Percentiles rank a stretch among this genome's conserved stretches.
phyloP scores from a whole-genome alignment of 2,797 vertebrate genomes.

The Lutjanus argentimaculatus region DNA sequence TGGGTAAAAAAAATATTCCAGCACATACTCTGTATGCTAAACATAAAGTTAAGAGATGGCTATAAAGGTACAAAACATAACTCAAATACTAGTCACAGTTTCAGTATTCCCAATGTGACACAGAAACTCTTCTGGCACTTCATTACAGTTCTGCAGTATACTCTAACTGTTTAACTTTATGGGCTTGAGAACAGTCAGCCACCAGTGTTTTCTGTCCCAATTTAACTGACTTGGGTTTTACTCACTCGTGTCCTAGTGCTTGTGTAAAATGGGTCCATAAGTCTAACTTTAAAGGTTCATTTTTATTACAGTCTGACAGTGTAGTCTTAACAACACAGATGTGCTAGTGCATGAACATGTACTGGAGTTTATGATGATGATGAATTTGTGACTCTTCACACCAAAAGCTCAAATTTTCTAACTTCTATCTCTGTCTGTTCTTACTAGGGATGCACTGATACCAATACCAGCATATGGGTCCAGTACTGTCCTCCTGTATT shows the following conservation, averaged over 20 bases:
- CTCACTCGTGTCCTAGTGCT: not conserved
- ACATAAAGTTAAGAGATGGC: not conserved
- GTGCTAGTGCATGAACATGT: not conserved
- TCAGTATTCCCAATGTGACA: not conserved
- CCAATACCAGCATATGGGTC: no score
- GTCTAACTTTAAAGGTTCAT: not conserved
- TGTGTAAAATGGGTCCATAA: not conserved
- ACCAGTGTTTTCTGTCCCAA: not conserved
- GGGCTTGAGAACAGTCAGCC: not conserved
- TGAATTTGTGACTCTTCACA: not conserved
- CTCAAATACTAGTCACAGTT: not conserved
- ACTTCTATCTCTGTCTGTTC: no score
- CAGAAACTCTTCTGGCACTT: not conserved
- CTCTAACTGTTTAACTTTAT: not conserved
- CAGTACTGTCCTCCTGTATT: no score
- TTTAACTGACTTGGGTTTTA: not conserved
- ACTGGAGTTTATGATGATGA: not conserved
- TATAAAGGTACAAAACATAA: not conserved
- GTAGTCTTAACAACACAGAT: not conserved
- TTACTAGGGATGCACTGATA: no score
- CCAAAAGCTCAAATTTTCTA: no score
- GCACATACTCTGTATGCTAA: not conserved
- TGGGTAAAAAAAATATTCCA: not conserved
- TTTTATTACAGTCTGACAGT: no score
- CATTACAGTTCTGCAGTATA: not conserved